Conservation (phyloP, 1,140 invertebrate species). For the Caenorhabditis inopinata region DNA sequence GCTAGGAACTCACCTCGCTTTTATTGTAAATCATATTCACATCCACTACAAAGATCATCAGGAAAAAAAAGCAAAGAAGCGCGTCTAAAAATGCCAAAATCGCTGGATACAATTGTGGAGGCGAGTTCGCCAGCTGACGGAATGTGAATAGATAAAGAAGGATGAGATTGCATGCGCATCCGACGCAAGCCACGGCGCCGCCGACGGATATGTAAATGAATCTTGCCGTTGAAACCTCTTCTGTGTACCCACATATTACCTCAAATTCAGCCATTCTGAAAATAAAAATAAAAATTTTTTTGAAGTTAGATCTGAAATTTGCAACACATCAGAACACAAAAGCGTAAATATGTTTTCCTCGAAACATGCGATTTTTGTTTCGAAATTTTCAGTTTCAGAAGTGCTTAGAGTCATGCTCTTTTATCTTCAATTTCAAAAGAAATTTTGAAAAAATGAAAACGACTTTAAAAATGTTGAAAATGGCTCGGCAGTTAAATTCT, state of each 20-base stretch:
- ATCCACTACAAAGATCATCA: neutral
- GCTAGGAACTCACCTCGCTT: constrained; percentile 7
- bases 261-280: neutral
- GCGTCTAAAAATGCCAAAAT: neutral
- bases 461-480: no score
- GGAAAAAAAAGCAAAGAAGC: neutral
- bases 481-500: no score
- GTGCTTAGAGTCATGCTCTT: no score
- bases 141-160: constrained; percentile 14
- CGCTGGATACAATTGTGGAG: neutral
- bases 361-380: no score
- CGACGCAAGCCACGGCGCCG: neutral
- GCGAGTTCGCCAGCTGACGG: neutral
- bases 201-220: neutral
- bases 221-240: neutral
- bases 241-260: constrained; percentile 2
- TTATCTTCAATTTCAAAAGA: no score
- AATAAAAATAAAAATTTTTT: no score
- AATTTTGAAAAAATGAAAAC: no score
- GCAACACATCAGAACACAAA: no score
- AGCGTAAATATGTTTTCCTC: no score
- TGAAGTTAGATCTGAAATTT: no score
- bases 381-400: no score
- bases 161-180: neutral
- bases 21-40: neutral